phyloP scores from a whole-genome alignment of 2,797 vertebrate genomes.

The Phalanger gymnotis region DNA sequence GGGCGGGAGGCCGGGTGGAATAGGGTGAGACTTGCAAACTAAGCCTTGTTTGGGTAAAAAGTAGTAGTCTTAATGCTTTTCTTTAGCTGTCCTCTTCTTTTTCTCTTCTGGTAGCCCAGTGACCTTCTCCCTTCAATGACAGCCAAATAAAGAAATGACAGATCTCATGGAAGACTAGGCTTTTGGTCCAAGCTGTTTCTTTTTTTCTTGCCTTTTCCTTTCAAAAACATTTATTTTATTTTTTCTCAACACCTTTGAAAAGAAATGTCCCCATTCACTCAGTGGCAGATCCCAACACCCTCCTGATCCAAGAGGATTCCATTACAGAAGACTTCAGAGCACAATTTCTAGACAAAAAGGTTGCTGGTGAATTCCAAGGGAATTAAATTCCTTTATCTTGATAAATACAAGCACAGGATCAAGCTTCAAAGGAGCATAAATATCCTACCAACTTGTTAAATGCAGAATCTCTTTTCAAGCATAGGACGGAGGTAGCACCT shows the following conservation, averaged over 20 bases:
- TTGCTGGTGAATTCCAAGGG: slow-evolving; percentile 64
- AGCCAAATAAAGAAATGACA: slow-evolving; percentile 1
- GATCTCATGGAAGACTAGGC: background rate
- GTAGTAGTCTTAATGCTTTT: background rate
- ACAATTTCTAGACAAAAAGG: slow-evolving; percentile 50
- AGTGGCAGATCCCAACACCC: slow-evolving; percentile 22
- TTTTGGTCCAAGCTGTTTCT: slow-evolving; percentile 45
- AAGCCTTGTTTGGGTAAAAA: background rate
- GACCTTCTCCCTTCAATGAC: background rate
- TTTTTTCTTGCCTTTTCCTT: slow-evolving; percentile 57
- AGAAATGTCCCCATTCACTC: slow-evolving; percentile 59
- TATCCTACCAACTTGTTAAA: slow-evolving; percentile 69
- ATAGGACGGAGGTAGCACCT: background rate
- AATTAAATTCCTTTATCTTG: slow-evolving; percentile 79
- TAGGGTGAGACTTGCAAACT: background rate
- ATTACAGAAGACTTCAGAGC: slow-evolving; percentile 57
- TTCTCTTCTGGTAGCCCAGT: background rate
- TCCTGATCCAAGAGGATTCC: slow-evolving; percentile 50
- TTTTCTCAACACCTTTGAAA: slow-evolving; percentile 63
- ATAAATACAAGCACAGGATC: slow-evolving; percentile 62
- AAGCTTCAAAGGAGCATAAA: slow-evolving; percentile 71
- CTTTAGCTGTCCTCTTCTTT: background rate
- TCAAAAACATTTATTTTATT: slow-evolving; percentile 54
- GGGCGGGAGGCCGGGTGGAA: background rate
- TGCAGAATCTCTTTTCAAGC: slow-evolving; percentile 53